These are phyloP conservation scores for Nothura maculosa DNA, from an alignment of 2,797 vertebrate species.

Conservation along the genomic window DNA sequence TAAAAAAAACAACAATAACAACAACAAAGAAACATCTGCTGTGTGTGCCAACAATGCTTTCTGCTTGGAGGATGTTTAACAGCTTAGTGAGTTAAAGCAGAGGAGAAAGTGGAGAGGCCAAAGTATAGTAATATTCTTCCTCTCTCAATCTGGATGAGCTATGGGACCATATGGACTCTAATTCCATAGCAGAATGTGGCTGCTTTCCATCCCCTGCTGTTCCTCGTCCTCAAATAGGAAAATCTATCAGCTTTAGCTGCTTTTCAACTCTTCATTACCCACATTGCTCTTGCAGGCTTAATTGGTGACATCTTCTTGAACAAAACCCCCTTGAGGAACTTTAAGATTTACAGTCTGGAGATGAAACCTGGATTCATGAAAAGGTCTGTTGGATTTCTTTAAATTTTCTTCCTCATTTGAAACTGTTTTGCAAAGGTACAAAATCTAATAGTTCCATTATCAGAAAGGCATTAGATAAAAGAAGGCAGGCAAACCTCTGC, in stretches of 20 bases:
- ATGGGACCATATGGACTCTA: constrained; percentile 22
- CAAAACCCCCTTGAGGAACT: constrained; percentile 88
- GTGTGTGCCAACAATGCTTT: neutral
- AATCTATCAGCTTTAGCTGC: constrained; percentile 33
- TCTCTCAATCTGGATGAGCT: constrained; percentile 30
- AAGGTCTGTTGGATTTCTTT: constrained; percentile 82
- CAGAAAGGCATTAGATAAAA: neutral
- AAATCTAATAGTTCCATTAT: neutral
- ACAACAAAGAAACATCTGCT: neutral
- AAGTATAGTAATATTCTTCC: neutral
- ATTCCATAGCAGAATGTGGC: constrained; percentile 39
- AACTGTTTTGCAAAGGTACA: neutral
- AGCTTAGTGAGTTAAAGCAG: neutral
- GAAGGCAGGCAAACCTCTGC: neutral
- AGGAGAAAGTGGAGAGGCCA: constrained; percentile 3
- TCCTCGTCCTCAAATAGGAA: neutral
- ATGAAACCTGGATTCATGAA: constrained; percentile 93
- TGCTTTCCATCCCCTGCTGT: constrained; percentile 32
- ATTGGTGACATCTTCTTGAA: constrained; percentile 94
- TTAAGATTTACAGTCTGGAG: constrained; percentile 94
- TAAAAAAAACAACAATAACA: neutral
- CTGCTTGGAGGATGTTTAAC: neutral
- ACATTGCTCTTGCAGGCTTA: constrained; percentile 84
- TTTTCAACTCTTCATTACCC: constrained; percentile 33
- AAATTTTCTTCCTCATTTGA: neutral